Percentiles rank a stretch among this genome's conserved stretches.
These are phyloP conservation scores for Erebia palarica DNA, from an alignment of 2,888 invertebrate genomes.

Conservation along the genomic window DNA sequence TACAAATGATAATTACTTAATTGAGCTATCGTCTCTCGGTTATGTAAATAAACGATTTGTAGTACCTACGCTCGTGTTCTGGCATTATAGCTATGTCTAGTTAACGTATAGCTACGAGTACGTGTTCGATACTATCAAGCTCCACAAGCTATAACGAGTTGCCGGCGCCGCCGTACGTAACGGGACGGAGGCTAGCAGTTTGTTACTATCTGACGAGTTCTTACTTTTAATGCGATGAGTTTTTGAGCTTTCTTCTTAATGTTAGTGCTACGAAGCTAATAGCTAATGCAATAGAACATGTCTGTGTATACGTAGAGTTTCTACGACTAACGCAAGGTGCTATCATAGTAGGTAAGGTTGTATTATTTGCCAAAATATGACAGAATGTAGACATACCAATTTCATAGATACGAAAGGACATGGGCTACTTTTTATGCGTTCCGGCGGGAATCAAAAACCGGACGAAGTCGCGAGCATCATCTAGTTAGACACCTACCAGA, in stretches of 20 bases:
- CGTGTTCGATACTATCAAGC: constrained; percentile 22
- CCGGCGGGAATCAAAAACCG: too few relatives aligned
- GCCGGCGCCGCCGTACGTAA: constrained; percentile 51
- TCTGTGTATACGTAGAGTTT: too few relatives aligned
- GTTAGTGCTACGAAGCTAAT: too few relatives aligned
- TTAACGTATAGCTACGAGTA: background rate
- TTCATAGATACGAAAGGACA: too few relatives aligned
- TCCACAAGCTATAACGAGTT: constrained; percentile 45
- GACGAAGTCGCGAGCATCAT: too few relatives aligned
- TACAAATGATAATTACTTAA: background rate
- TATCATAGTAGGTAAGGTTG: too few relatives aligned
- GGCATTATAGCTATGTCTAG: constrained; percentile 7
- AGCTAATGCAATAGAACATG: too few relatives aligned
- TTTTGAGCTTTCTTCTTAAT: constrained; percentile 9
- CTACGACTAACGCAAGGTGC: too few relatives aligned
- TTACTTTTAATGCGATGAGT: constrained; percentile 17
- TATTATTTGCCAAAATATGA: too few relatives aligned
- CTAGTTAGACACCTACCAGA: too few relatives aligned
- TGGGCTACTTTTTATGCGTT: too few relatives aligned
- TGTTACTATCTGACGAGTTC: constrained; percentile 18
- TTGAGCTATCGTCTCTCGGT: background rate
- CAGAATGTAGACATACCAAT: too few relatives aligned
- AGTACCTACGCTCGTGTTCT: constrained; percentile 25
- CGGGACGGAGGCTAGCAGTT: constrained; percentile 48
- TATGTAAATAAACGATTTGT: constrained; percentile 19